These are phyloP conservation scores for Sesamia inferens DNA, from an alignment of 2,888 invertebrate species.

Conservation along the genomic window DNA sequence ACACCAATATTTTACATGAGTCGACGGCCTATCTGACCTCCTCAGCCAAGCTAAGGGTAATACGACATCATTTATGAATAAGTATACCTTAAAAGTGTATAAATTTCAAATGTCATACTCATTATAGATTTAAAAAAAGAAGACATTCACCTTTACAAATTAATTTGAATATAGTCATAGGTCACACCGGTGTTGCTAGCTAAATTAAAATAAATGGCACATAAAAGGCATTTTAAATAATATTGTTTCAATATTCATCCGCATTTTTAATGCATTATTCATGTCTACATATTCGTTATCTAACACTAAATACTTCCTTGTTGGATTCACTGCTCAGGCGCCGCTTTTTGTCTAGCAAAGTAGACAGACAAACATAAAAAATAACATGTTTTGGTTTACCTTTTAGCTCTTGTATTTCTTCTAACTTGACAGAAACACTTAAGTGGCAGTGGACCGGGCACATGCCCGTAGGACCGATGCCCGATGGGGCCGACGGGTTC, in stretches of 20 bases:
- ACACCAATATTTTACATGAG: no score
- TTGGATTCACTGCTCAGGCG: not conserved
- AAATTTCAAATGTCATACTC: not conserved
- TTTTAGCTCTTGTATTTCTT: not conserved
- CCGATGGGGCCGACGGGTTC: no score
- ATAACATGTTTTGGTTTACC: not conserved
- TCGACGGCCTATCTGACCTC: no score
- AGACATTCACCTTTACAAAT: not conserved
- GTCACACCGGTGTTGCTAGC: conserved; percentile 3
- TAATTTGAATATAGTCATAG: not conserved
- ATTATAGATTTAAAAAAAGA: not conserved
- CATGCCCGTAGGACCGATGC: no score
- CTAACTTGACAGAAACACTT: not conserved
- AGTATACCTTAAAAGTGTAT: not conserved
- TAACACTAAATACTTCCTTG: conserved; percentile 33
- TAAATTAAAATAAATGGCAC: not conserved
- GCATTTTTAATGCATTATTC: conserved; percentile 30
- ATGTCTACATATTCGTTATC: conserved; percentile 15
- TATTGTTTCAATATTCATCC: conserved; percentile 7
- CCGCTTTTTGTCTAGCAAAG: not conserved
- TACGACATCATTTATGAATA: no score
- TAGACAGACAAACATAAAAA: no score
- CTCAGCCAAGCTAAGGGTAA: no score
- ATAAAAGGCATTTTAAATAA: conserved; percentile 13
- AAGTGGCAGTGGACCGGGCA: no score